phyloP scores from a whole-genome alignment of 2,113 vertebrate genomes.

The Astatotilapia flaviijosephi region DNA sequence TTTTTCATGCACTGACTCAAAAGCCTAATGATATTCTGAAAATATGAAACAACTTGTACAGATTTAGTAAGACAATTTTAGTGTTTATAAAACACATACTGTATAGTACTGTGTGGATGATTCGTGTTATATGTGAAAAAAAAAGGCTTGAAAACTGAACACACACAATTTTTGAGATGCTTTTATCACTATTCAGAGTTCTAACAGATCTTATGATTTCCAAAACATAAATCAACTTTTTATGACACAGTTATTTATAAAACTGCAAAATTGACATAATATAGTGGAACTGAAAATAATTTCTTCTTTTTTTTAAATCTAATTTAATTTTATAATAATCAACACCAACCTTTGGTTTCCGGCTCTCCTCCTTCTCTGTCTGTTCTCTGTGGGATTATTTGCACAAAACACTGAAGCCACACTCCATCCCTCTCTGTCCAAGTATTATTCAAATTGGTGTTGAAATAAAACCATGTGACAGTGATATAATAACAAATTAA shows the following conservation, averaged over 20 bases:
- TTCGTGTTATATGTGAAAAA: accelerated
- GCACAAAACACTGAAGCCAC: background rate
- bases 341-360: background rate
- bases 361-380: accelerated
- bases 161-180: background rate
- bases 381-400: background rate
- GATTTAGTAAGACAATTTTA: accelerated
- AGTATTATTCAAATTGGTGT: background rate
- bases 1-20: background rate
- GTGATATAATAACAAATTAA: background rate
- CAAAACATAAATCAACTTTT: background rate
- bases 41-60: background rate
- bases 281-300: background rate
- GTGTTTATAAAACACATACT: background rate
- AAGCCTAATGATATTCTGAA: background rate
- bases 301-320: accelerated
- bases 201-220: background rate
- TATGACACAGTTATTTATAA: background rate
- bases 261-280: background rate
- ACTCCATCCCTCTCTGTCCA: background rate
- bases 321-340: background rate
- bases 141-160: background rate
- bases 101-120: background rate
- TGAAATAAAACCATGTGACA: background rate
- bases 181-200: background rate